Evolutionary conservation across 1,140 invertebrate species (phyloP), one percentile per base, ranked within the genome.

Genomic region (Anastrepha obliqua): DNA sequence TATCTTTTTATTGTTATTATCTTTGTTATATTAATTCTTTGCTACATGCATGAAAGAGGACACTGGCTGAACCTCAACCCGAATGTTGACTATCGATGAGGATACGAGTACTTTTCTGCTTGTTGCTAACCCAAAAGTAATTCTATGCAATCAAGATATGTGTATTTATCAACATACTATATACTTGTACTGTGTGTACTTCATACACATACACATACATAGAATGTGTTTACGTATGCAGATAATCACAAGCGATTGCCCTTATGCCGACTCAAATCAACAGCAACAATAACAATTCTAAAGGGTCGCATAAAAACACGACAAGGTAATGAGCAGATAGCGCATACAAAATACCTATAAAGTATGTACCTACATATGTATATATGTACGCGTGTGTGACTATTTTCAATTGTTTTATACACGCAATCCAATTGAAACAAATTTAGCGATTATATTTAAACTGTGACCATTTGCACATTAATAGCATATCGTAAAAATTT

Each of bases 371-470:
- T 29, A 29, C 1, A 29, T 29, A 29, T 29, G 4, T 67, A 39
- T 39, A 42, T 70, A 70, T 42, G 29, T 70, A 39, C 11, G 29
- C 39, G 13, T 29, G 29, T 20, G n/a, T 2, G 70, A 51, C 47
- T 47, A 74, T n/a, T 74, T 74, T 74, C 70, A 74, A 74, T 74
- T 74, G 44, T 74, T 74, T 74, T 74, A 74, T 9, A 74, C 70
- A 51, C 70, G 70, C 70, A 74, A 47, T 42, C 65, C 65, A 67
- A 39, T 42, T 67, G 29, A 29, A 29, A 29, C 29, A 29, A 29
- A 29, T 29, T 29, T 67, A 67, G 8, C 39, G 65, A 3, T 67
- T 11, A 65, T 20, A 65, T 58, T 1, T 5, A n/a, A 29, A 47
- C 7, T 74, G 44, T 74, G 42, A 74, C 13, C 70, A 74, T 74